A percentile compares a stretch with the other conserved stretches of the same genome.
Evolutionary conservation across 92 coral and sea anemone species (phyloP).

Genomic region (Parazoanthus darwini): DNA sequence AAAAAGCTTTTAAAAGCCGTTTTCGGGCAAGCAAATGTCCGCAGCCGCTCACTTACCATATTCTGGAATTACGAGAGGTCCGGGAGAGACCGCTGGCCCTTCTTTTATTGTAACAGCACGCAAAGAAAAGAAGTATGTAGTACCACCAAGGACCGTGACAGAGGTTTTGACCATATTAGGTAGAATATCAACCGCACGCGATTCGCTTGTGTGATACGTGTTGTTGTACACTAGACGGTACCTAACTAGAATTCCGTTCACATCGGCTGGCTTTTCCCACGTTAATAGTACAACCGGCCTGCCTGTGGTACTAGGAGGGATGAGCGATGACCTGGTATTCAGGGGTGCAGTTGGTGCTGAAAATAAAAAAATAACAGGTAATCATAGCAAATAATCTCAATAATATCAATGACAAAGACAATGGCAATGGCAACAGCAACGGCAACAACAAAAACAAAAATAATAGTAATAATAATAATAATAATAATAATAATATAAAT

Average conservation of each 20-base stretch:
- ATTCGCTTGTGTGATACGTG: background rate
- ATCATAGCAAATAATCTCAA: too few species aligned
- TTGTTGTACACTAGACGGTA: conserved; percentile 18
- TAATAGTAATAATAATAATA: too few species aligned
- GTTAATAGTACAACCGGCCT: background rate
- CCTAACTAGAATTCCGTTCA: conserved; percentile 2
- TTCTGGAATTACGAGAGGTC: conserved; percentile 12
- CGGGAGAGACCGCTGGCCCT: conserved; percentile 7
- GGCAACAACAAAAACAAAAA: too few species aligned
- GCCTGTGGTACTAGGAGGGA: background rate
- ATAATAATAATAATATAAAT: too few species aligned
- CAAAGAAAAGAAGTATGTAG: background rate
- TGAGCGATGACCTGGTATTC: background rate
- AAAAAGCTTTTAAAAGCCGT: background rate
- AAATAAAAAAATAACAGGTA: background rate
- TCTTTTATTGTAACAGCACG: conserved; percentile 24
- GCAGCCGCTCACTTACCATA: background rate
- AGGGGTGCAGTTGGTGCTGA: conserved; percentile 20
- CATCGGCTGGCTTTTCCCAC: background rate
- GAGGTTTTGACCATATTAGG: background rate
- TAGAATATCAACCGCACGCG: background rate
- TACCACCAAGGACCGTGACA: conserved; percentile 5
- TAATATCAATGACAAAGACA: too few species aligned
- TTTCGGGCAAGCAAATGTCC: background rate
- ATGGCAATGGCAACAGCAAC: too few species aligned